Evolutionary conservation across 2,113 vertebrate species (phyloP), one percentile per base, ranked within the genome.

Genomic region (Indri indri): DNA sequence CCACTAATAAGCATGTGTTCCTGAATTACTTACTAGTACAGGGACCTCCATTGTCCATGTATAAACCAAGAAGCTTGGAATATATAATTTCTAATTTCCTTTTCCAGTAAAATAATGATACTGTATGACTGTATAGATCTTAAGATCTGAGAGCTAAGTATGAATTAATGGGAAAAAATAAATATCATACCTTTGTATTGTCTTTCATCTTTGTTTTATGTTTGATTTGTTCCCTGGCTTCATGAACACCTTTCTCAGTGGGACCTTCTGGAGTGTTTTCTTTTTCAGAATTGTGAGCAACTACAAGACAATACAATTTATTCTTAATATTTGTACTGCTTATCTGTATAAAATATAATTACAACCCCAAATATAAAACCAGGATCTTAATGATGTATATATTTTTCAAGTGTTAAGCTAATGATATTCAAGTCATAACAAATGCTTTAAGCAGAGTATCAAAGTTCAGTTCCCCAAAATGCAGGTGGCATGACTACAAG

Each of bases 181-280:
- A 79, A 61, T 37, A 81, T 11, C 93, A 88, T 98, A 99, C 98
- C 98, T 98, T 98, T 63, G 45, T 97, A 74, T 34, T 97, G 54
- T 18, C 77, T 70, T 57, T 96, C 66, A 32, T 95, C 86, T 98
- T 98, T 96, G 90, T 54, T 95, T 90, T 91, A 68, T 96, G 85
- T 91, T 97, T 97, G 16, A 25, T 85, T 66, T 97, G 94, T 79
- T 99, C 97, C 47, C 94, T 98, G 88, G 96, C 94, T 98, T 98
- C 98, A 94, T 2, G 76, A 96, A 98, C 96, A 92, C 81, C 37
- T 94, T 97, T 98, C 85, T 98, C 98, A 30, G 98, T 97, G 52
- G 97, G 96, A 83, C 95, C 97, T 95, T 98, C 97, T n/a, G 83
- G 3, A 0, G 0, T 50, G 80, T 95, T 95, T 73, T 97, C 97